Percentiles rank a stretch among this genome's conserved stretches.
phyloP scores from a whole-genome alignment of 2,113 vertebrate genomes.

The Trichomycterus rosablanca region DNA sequence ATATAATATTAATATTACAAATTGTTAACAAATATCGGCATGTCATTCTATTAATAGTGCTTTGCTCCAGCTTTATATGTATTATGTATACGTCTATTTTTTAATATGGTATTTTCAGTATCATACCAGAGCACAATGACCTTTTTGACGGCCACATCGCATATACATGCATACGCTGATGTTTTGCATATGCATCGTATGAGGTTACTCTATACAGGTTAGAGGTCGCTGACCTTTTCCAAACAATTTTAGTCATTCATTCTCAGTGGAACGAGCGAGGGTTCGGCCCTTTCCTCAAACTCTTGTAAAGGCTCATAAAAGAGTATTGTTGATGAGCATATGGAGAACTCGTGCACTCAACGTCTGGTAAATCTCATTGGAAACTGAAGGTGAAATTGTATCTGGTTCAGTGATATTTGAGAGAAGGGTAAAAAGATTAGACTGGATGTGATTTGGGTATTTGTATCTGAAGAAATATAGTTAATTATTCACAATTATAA shows the following conservation, averaged over 20 bases:
- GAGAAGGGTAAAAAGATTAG: too few relatives aligned
- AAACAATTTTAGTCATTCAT: constrained; percentile 72
- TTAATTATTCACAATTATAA: too few relatives aligned
- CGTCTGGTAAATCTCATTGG: constrained; percentile 35
- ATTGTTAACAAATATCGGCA: too few relatives aligned
- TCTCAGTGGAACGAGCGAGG: constrained; percentile 63
- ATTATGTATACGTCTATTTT: too few relatives aligned
- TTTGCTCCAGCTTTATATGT: too few relatives aligned
- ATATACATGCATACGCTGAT: constrained; percentile 71
- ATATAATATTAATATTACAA: too few relatives aligned
- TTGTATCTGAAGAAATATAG: too few relatives aligned
- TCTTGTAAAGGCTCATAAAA: constrained; percentile 58
- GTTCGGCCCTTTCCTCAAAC: constrained; percentile 56
- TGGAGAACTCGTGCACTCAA: constrained; percentile 33
- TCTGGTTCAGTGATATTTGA: too few relatives aligned
- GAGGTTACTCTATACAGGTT: constrained; percentile 62
- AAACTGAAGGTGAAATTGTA: too few relatives aligned
- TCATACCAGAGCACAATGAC: constrained; percentile 11
- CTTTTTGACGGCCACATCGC: constrained; percentile 39
- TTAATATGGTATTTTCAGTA: too few relatives aligned
- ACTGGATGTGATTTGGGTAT: too few relatives aligned
- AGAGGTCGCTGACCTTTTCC: constrained; percentile 68
- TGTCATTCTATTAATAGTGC: too few relatives aligned
- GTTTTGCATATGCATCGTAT: constrained; percentile 71
- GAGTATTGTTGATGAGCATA: constrained; percentile 47